Conservation (phyloP, 2,113 vertebrate species). For the Melanotaenia duboulayi region DNA sequence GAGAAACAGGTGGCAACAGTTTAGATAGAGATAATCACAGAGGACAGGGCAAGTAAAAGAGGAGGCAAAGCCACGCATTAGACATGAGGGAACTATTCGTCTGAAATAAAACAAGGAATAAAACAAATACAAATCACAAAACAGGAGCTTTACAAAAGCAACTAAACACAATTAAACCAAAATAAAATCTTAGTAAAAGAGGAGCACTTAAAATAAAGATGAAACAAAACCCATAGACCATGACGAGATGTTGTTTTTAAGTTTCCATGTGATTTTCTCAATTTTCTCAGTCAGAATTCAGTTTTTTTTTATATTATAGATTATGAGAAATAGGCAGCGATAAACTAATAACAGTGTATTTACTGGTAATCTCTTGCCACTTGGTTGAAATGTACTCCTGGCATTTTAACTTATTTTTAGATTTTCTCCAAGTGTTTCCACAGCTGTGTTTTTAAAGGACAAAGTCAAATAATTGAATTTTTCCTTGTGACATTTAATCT, state of each 20-base stretch:
- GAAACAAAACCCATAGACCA: too few species aligned
- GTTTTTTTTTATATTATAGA: not conserved
- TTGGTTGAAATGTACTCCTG: not conserved
- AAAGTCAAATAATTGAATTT: too few species aligned
- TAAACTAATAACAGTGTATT: not conserved
- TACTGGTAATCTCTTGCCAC: not conserved
- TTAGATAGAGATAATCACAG: too few species aligned
- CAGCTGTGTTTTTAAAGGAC: too few species aligned
- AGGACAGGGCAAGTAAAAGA: too few species aligned
- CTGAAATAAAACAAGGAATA: too few species aligned
- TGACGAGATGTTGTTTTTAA: not conserved
- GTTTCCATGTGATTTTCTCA: not conserved
- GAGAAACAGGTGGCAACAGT: too few species aligned
- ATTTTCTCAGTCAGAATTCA: not conserved
- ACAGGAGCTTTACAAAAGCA: too few species aligned
- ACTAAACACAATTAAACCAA: not conserved
- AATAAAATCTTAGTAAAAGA: not conserved
- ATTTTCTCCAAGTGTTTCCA: not conserved
- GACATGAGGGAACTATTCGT: too few species aligned
- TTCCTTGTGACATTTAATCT: not conserved
- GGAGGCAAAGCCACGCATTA: too few species aligned
- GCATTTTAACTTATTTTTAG: not conserved
- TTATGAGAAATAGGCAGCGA: not conserved
- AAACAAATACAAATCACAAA: too few species aligned
- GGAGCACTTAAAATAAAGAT: too few species aligned